These are phyloP conservation scores for Paramormyrops kingsleyae DNA, from an alignment of 2,113 vertebrate species.

Conservation along the genomic window DNA sequence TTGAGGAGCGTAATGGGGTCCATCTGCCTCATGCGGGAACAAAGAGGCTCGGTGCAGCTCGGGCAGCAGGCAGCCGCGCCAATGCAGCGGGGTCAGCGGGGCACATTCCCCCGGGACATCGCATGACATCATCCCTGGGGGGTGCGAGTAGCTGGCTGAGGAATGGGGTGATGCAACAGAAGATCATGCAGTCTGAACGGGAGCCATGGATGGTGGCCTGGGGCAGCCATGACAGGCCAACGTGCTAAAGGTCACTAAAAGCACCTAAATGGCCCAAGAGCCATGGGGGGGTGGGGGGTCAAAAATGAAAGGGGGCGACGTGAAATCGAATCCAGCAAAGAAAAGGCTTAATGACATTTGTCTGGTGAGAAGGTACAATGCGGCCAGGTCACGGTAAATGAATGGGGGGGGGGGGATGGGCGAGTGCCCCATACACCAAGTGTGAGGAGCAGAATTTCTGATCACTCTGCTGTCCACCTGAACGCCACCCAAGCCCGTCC, in stretches of 20 bases:
- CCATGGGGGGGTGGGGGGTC: not conserved
- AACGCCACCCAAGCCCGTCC: not conserved
- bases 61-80: slow-evolving; percentile 26
- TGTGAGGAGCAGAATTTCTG: not conserved
- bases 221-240: not conserved
- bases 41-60: slow-evolving; percentile 55
- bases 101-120: slow-evolving; percentile 57
- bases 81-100: slow-evolving; percentile 58
- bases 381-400: not conserved
- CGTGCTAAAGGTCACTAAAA: not conserved
- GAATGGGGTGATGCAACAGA: slow-evolving; percentile 30
- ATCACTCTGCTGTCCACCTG: not conserved
- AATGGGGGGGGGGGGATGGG: too few species aligned
- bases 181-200: not conserved
- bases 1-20: slow-evolving; percentile 29
- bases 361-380: not conserved
- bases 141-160: not conserved
- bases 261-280: not conserved
- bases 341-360: not conserved
- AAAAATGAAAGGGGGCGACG: not conserved
- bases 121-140: slow-evolving; percentile 57
- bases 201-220: not conserved
- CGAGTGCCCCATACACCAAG: not conserved
- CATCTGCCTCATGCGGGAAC: slow-evolving; percentile 40
- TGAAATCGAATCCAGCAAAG: not conserved